phyloP scores from a whole-genome alignment of 2,797 vertebrate genomes.

The Manis javanica region DNA sequence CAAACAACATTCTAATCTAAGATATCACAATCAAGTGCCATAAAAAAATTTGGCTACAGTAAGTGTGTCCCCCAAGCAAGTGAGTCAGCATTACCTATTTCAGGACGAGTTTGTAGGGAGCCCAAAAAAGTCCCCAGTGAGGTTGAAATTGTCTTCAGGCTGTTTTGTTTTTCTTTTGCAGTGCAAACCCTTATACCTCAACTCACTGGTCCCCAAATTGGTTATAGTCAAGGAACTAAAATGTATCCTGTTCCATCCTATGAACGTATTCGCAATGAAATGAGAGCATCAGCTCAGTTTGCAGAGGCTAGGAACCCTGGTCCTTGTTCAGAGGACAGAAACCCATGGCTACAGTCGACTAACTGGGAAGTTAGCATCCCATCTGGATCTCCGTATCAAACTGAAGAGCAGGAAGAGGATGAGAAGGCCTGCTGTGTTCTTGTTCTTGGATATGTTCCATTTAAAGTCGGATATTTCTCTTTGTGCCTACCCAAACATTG shows the following conservation, averaged over 20 bases:
- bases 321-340: neutral
- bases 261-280: neutral
- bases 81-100: conserved; percentile 69
- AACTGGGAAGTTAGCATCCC: neutral
- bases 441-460: conserved; percentile 58
- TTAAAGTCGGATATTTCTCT: conserved; percentile 29
- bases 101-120: conserved; percentile 36
- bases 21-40: conserved; percentile 27
- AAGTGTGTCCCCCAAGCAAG: conserved; percentile 7
- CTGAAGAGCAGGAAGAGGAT: neutral
- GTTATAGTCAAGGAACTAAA: neutral
- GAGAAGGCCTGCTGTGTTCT: neutral
- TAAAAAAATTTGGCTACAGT: conserved; percentile 23
- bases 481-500: neutral
- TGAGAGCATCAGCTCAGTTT: neutral
- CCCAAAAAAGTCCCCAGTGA: neutral
- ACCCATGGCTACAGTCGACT: accelerated
- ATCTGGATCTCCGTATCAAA: neutral
- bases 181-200: neutral
- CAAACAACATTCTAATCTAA: conserved; percentile 65
- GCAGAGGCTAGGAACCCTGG: neutral
- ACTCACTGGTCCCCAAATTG: neutral
- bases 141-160: conserved; percentile 27
- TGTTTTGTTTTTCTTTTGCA: conserved; percentile 32
- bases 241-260: neutral